A percentile compares a stretch with the other conserved stretches of the same genome.
Evolutionary conservation across 2,797 vertebrate species (phyloP).

Genomic region (Anableps anableps): DNA sequence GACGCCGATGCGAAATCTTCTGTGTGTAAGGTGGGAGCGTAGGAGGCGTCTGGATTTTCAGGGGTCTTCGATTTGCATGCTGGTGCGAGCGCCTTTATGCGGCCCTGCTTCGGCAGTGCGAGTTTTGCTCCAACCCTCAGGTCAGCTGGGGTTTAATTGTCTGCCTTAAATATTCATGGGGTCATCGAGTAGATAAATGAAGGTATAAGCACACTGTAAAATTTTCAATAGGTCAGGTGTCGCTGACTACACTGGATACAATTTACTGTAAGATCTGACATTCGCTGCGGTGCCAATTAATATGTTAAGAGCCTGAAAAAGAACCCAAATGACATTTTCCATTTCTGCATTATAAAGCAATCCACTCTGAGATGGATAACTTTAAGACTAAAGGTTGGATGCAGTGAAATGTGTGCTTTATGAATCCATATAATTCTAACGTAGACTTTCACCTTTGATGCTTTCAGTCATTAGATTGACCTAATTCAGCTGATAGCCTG

Average conservation of each 20-base stretch:
- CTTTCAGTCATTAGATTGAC: slow-evolving; percentile 66
- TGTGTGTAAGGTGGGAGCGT: slow-evolving; percentile 14
- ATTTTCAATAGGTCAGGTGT: slow-evolving; percentile 85
- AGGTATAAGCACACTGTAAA: slow-evolving; percentile 83
- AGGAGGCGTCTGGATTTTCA: slow-evolving; percentile 23
- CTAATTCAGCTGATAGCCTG: slow-evolving; percentile 49
- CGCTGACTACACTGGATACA: slow-evolving; percentile 78
- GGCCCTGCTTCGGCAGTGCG: slow-evolving; percentile 62
- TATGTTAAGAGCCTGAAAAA: slow-evolving; percentile 82
- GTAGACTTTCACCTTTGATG: slow-evolving; percentile 70
- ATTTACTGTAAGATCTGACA: slow-evolving; percentile 82
- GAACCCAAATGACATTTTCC: slow-evolving; percentile 78
- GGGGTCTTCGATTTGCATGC: slow-evolving; percentile 42
- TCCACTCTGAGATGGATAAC: slow-evolving; percentile 71
- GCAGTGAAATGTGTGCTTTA: slow-evolving; percentile 68
- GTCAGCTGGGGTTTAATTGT: slow-evolving; percentile 85
- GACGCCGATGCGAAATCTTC: slow-evolving; percentile 35
- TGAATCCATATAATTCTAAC: slow-evolving; percentile 75
- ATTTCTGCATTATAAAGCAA: slow-evolving; percentile 79
- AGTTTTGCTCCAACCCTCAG: slow-evolving; percentile 63
- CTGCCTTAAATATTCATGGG: slow-evolving; percentile 85
- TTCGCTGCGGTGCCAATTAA: slow-evolving; percentile 81
- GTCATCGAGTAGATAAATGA: slow-evolving; percentile 84
- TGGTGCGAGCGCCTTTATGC: slow-evolving; percentile 49
- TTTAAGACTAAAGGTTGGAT: slow-evolving; percentile 67